phyloP scores from a whole-genome alignment of 2,797 vertebrate genomes.

The Merluccius polli region DNA sequence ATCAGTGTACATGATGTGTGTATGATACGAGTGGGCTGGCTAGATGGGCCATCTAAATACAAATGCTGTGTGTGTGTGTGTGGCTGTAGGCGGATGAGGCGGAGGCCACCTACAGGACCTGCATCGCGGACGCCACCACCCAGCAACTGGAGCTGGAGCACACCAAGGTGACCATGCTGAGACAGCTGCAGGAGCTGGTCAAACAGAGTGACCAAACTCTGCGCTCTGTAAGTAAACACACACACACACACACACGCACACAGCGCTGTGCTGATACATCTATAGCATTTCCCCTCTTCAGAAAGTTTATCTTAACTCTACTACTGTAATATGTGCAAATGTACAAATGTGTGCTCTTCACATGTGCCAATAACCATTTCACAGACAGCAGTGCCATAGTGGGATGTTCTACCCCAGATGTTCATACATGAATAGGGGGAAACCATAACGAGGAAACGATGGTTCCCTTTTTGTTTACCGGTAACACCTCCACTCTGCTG shows the following conservation, averaged over 20 bases:
- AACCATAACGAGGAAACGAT: not conserved
- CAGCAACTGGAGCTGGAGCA: conserved; percentile 95
- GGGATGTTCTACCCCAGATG: not conserved
- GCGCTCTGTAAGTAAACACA: conserved; percentile 77
- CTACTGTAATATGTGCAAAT: too few relatives aligned
- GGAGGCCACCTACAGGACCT: conserved; percentile 92
- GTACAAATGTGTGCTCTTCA: not conserved
- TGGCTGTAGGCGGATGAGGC: conserved; percentile 85
- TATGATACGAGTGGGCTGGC: not conserved
- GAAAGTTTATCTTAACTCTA: too few relatives aligned
- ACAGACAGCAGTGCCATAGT: not conserved
- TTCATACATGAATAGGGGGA: not conserved
- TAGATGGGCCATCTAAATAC: not conserved
- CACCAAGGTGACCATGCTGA: conserved; percentile 87
- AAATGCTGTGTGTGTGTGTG: not conserved
- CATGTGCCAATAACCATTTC: not conserved
- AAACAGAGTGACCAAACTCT: conserved; percentile 93
- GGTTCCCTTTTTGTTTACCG: not conserved
- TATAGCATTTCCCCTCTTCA: too few relatives aligned
- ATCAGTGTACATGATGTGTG: not conserved
- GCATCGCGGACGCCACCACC: conserved; percentile 86
- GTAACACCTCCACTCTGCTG: not conserved
- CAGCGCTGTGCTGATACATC: too few relatives aligned
- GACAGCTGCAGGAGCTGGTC: conserved; percentile 92
- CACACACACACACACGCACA: not conserved